Evolutionary conservation across 53 echinoderm and acorn worm species (phyloP).

Genomic region (Astropecten irregularis): DNA sequence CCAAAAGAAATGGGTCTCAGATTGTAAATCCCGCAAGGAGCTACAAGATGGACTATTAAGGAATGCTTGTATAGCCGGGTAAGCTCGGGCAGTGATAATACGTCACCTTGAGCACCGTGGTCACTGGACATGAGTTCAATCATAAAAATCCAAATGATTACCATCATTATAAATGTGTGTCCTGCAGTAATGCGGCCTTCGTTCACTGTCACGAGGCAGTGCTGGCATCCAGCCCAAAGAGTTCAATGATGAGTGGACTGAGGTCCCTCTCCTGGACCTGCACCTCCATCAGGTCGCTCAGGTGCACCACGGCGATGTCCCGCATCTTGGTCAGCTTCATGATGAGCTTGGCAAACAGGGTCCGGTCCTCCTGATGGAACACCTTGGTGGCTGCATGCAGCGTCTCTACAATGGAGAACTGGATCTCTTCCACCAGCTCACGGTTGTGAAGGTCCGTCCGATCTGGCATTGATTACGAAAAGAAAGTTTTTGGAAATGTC

Average conservation of each 20-base stretch:
- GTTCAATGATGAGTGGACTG: constrained; percentile 89
- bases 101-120: no score
- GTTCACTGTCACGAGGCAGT: constrained; percentile 9
- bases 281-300: constrained; percentile 93
- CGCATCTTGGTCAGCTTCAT: constrained; percentile 91
- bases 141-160: no score
- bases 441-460: constrained; percentile 87
- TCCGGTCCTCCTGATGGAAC: constrained; percentile 78
- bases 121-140: no score
- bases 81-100: no score
- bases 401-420: constrained; percentile 77
- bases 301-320: constrained; percentile 93
- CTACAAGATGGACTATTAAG: no score
- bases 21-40: no score
- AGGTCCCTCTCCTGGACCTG: constrained; percentile 89
- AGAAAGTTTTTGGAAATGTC: neutral
- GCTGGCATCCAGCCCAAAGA: constrained; percentile 80
- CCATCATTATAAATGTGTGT: no score
- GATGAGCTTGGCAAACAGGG: constrained; percentile 94
- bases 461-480: constrained; percentile 65
- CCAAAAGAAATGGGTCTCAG: no score
- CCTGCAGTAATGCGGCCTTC: no score
- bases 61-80: no score
- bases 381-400: constrained; percentile 89
- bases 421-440: constrained; percentile 88